Evolutionary conservation across 2,888 invertebrate genomes (phyloP).

Genomic region (Hirtodrosophila histrioides): DNA sequence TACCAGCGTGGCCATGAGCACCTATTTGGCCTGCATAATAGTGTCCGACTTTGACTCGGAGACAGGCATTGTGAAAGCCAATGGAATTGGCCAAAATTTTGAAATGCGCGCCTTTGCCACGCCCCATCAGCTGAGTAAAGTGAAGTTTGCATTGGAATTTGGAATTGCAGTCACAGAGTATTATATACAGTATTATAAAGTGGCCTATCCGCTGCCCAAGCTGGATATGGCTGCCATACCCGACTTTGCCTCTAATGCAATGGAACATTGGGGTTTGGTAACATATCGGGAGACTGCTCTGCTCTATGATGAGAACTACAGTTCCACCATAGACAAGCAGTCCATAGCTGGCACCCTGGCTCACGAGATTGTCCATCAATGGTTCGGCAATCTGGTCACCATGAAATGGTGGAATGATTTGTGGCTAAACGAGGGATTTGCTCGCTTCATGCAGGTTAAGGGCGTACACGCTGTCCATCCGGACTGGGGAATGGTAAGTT

Average conservation of each 20-base stretch:
- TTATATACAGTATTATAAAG: conserved; percentile 92
- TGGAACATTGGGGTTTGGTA: conserved; percentile 98
- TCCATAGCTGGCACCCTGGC: conserved; percentile 91
- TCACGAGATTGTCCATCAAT: conserved; percentile 97
- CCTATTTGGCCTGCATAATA: conserved; percentile 95
- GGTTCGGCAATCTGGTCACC: conserved; percentile 95
- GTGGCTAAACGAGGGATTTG: conserved; percentile 97
- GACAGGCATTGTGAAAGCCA: conserved; percentile 85
- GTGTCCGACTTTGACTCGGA: conserved; percentile 92
- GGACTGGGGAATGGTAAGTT: conserved; percentile 90
- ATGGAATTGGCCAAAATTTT: conserved; percentile 86
- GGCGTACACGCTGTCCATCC: conserved; percentile 89
- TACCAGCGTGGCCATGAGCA: conserved; percentile 95
- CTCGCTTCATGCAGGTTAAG: conserved; percentile 93
- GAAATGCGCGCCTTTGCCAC: conserved; percentile 90
- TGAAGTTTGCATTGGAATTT: conserved; percentile 89
- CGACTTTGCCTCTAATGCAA: conserved; percentile 88
- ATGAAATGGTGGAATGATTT: conserved; percentile 97
- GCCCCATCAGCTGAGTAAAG: conserved; percentile 89
- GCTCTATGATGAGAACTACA: conserved; percentile 89
- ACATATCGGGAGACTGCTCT: conserved; percentile 94
- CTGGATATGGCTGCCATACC: conserved; percentile 85
- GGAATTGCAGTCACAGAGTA: conserved; percentile 90
- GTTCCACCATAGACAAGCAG: conserved; percentile 91
- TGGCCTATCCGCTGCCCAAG: conserved; percentile 94